Evolutionary conservation across 2,888 invertebrate species (phyloP).

Genomic region (Taphrorychus bicolor): DNA sequence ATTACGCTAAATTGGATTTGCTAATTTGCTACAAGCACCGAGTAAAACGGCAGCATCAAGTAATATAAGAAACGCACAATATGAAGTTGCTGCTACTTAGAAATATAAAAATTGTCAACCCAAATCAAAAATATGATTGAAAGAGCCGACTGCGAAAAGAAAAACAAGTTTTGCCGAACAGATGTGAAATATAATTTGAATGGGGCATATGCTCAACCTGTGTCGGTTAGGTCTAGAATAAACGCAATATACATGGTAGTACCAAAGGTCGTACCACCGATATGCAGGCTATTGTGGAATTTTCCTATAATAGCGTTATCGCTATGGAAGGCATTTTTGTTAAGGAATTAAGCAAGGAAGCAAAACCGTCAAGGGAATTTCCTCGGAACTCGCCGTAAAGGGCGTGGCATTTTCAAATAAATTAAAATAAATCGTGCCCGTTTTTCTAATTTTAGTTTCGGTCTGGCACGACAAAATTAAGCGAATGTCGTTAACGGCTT

Average conservation of each 20-base stretch:
- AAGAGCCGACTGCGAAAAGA: conserved; percentile 44
- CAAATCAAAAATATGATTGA: conserved; percentile 50
- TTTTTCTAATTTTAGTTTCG: conserved; percentile 40
- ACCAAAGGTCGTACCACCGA: neutral
- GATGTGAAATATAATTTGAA: conserved; percentile 36
- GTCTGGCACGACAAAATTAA: conserved; percentile 37
- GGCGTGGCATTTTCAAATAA: conserved; percentile 38
- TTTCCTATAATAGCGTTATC: neutral
- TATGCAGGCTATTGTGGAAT: neutral
- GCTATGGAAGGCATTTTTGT: neutral
- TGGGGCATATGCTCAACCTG: conserved; percentile 35
- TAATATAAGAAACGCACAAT: no score
- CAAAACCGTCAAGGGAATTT: conserved; percentile 3
- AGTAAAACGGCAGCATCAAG: no score
- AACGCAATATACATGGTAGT: neutral
- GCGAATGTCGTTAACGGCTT: conserved; percentile 38
- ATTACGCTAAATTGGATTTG: neutral
- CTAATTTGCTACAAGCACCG: neutral
- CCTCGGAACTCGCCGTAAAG: conserved; percentile 10
- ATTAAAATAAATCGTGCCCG: conserved; percentile 36
- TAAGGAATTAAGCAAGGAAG: neutral
- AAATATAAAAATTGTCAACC: conserved; percentile 48
- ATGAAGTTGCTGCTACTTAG: neutral
- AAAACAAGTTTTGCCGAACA: conserved; percentile 47
- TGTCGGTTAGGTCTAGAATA: conserved; percentile 7